These are phyloP conservation scores for Actinemys pallida DNA, from an alignment of 2,113 vertebrate species.

Conservation along the genomic window DNA sequence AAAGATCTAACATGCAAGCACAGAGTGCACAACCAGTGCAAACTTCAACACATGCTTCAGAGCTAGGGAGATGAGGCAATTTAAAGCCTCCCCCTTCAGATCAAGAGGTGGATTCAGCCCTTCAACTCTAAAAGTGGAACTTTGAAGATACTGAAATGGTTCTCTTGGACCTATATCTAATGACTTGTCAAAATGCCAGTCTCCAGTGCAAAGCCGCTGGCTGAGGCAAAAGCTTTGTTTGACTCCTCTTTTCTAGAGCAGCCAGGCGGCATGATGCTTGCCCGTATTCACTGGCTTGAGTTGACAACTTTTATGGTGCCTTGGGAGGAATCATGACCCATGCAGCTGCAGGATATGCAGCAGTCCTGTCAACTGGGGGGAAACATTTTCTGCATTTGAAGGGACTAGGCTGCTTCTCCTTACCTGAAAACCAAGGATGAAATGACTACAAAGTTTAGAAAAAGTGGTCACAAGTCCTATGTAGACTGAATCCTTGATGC, in stretches of 20 bases:
- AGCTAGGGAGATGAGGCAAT: accelerated
- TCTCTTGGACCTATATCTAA: background rate
- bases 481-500: background rate
- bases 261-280: background rate
- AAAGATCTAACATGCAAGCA: accelerated
- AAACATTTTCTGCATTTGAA: background rate
- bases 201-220: accelerated
- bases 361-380: background rate
- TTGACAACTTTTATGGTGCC: background rate
- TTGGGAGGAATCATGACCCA: background rate
- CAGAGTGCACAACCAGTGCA: no score
- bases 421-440: background rate
- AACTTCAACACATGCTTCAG: accelerated
- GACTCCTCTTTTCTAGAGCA: background rate
- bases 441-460: background rate
- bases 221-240: accelerated
- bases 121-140: no score
- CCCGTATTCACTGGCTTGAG: background rate
- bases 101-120: background rate
- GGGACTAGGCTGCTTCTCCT: background rate
- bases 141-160: background rate
- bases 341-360: background rate
- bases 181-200: background rate
- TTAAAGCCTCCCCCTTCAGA: background rate
- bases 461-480: background rate